phyloP scores from a whole-genome alignment of 2,113 vertebrate species.

The Sapajus apella region DNA sequence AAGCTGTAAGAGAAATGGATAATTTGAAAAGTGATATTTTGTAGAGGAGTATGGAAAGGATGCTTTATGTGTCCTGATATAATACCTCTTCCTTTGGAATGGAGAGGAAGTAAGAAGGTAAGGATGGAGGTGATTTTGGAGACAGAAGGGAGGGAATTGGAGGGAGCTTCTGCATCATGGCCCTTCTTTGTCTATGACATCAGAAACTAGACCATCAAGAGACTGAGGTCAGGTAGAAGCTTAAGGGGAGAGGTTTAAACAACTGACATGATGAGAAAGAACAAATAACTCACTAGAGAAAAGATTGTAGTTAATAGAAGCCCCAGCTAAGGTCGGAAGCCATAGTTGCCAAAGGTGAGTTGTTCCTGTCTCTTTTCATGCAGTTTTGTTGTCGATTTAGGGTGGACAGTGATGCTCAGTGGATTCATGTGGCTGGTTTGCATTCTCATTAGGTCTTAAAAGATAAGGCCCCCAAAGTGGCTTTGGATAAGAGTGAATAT shows the following conservation, averaged over 20 bases:
- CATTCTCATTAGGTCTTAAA: background rate
- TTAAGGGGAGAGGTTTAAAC: background rate
- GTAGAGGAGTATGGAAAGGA: background rate
- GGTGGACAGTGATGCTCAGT: no score
- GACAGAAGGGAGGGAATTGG: background rate
- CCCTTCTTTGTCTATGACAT: background rate
- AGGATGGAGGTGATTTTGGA: background rate
- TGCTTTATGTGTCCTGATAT: background rate
- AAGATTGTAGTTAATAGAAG: background rate
- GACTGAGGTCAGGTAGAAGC: background rate
- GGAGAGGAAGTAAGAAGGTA: background rate
- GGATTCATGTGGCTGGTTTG: accelerated
- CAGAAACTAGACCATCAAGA: background rate
- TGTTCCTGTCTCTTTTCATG: background rate
- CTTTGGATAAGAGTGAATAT: background rate
- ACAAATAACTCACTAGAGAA: background rate
- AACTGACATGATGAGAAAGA: background rate
- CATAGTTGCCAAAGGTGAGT: no score
- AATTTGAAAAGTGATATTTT: background rate
- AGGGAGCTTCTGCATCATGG: no score
- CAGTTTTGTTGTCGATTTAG: background rate
- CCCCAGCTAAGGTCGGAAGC: background rate
- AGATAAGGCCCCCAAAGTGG: background rate
- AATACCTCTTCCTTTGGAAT: background rate
- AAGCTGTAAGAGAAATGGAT: background rate